A percentile compares a stretch with the other conserved stretches of the same genome.
Evolutionary conservation across 2,888 invertebrate genomes (phyloP).

Genomic region (Oconnorella tubifera): DNA sequence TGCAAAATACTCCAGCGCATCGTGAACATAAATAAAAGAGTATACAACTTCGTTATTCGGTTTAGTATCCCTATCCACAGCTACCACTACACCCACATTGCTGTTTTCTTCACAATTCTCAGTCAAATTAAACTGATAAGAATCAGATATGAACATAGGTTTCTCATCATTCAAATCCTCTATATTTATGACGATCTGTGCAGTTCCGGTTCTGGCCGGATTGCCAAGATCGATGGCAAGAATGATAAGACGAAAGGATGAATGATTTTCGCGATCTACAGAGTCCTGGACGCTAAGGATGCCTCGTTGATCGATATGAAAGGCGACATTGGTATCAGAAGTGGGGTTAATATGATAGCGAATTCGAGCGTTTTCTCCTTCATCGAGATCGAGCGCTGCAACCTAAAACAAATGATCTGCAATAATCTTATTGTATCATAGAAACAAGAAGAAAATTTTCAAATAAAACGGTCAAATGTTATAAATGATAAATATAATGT

Average conservation of each 20-base stretch:
- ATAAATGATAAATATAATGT: no score
- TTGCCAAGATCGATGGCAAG: conserved; percentile 28
- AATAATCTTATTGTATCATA: conserved; percentile 10
- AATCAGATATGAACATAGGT: conserved; percentile 24
- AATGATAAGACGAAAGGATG: conserved; percentile 21
- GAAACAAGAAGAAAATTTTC: no score
- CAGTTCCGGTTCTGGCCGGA: conserved; percentile 20
- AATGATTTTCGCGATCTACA: conserved; percentile 28
- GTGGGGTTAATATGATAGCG: conserved; percentile 35
- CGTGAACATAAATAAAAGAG: conserved; percentile 11
- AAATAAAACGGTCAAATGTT: no score
- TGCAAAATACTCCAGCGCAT: conserved; percentile 16
- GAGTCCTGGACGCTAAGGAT: conserved; percentile 17
- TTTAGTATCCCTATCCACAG: conserved; percentile 17
- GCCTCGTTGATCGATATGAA: conserved; percentile 24
- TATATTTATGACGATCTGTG: conserved; percentile 19
- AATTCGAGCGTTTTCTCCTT: conserved; percentile 23
- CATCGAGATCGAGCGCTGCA: conserved; percentile 30
- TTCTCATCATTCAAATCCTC: conserved; percentile 32
- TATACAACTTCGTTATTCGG: conserved; percentile 15
- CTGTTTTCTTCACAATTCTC: conserved; percentile 20
- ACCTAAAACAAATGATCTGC: conserved; percentile 27
- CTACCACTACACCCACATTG: conserved; percentile 14
- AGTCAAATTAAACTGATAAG: conserved; percentile 15
- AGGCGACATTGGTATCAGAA: conserved; percentile 2